Evolutionary conservation across 2,113 vertebrate genomes (phyloP).

Genomic region (Cololabis saira): DNA sequence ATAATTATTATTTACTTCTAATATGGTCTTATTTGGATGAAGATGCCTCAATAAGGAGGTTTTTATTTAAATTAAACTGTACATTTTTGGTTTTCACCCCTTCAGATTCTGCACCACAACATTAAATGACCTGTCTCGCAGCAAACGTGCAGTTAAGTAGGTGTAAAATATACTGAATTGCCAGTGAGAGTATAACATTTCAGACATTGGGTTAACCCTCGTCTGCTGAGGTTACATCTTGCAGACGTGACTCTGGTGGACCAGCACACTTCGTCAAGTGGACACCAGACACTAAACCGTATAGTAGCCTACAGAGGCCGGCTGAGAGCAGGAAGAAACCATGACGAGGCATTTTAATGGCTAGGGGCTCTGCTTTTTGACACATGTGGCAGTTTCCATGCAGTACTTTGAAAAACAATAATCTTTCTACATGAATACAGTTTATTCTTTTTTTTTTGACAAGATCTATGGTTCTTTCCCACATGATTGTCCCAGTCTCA

Average conservation of each 20-base stretch:
- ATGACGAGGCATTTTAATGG: slow-evolving; percentile 26
- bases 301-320: slow-evolving; percentile 56
- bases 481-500: no score
- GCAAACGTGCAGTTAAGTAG: slow-evolving; percentile 39
- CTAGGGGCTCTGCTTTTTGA: slow-evolving; percentile 28
- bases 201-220: slow-evolving; percentile 48
- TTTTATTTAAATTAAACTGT: not conserved
- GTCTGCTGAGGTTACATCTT: slow-evolving; percentile 57
- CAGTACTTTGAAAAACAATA: no score
- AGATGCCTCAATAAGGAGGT: no score
- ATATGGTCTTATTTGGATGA: no score
- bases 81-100: not conserved
- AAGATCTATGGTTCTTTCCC: no score
- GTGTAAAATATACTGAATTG: slow-evolving; percentile 38
- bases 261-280: slow-evolving; percentile 54
- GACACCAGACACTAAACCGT: slow-evolving; percentile 63
- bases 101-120: slow-evolving; percentile 5
- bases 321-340: slow-evolving; percentile 44
- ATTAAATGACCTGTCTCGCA: slow-evolving; percentile 6
- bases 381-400: slow-evolving; percentile 9
- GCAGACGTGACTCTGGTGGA: slow-evolving; percentile 55
- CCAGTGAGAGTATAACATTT: slow-evolving; percentile 37
- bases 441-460: no score
- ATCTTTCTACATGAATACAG: not conserved
- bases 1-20: no score